Percentiles rank a stretch among this genome's conserved stretches.
Conservation (phyloP, 2,113 vertebrate genomes). For the Triplophysa dalaica region DNA sequence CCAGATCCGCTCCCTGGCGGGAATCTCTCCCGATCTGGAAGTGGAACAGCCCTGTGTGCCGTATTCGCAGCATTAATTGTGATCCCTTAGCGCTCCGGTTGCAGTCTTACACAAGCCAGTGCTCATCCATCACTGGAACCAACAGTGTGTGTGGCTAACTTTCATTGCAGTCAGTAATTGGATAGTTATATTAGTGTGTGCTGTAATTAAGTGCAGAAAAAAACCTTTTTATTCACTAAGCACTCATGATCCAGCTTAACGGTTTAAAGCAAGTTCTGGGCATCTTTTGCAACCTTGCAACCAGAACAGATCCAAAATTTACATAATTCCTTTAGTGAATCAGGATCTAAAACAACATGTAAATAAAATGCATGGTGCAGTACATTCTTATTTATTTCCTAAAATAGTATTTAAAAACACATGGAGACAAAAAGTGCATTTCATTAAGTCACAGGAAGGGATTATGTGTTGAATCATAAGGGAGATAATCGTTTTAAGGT, state of each 20-base stretch:
- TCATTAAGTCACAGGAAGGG: no score
- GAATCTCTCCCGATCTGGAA: constrained; percentile 29
- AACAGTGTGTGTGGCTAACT: not conserved
- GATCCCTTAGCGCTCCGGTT: not conserved
- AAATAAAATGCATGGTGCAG: no score
- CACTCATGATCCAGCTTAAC: no score
- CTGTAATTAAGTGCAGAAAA: not conserved
- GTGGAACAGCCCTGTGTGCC: constrained; percentile 43
- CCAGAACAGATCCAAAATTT: no score
- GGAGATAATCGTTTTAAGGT: not conserved
- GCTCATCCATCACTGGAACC: constrained; percentile 2
- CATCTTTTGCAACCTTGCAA: no score
- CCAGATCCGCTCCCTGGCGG: not conserved
- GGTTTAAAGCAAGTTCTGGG: no score
- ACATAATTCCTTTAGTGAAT: no score
- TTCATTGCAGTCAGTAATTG: not conserved
- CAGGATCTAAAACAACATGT: no score
- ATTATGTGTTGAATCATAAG: not conserved
- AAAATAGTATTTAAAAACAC: no score
- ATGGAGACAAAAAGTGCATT: no score
- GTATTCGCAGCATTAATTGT: constrained; percentile 39
- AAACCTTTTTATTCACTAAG: no score
- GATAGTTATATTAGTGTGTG: not conserved
- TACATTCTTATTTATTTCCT: no score
- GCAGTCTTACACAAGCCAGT: not conserved